Conservation (phyloP, 2,797 vertebrate species). For the Otolemur crassicaudatus region DNA sequence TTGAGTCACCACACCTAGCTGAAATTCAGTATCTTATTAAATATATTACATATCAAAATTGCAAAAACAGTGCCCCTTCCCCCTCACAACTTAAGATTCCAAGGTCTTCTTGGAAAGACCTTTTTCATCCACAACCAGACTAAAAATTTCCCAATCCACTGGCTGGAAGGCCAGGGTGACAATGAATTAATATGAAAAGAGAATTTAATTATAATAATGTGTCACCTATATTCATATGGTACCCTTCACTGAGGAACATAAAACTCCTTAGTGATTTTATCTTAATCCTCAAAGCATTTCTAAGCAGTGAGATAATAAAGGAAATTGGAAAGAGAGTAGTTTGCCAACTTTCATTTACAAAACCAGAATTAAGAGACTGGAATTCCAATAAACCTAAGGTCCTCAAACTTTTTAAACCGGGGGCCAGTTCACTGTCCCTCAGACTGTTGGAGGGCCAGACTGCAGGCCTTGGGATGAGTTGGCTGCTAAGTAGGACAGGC, state of each 20-base stretch:
- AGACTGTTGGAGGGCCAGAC: no score
- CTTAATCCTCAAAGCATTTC: constrained; percentile 40
- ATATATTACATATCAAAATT: not conserved
- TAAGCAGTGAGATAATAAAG: constrained; percentile 11
- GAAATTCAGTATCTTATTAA: constrained; percentile 1
- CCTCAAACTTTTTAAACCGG: no score
- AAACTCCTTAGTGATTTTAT: constrained; percentile 38
- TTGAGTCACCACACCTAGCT: no score
- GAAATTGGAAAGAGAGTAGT: constrained; percentile 22
- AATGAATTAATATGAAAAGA: not conserved
- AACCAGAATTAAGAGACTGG: not conserved
- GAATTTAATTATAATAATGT: constrained; percentile 22
- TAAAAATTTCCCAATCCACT: constrained; percentile 24
- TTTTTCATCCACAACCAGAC: not conserved
- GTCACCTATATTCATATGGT: not conserved
- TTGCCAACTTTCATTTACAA: constrained; percentile 47
- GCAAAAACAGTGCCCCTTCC: not conserved
- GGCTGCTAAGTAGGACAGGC: no score
- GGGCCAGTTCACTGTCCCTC: no score
- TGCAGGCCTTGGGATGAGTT: no score
- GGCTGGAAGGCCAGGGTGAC: not conserved
- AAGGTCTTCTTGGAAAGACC: not conserved
- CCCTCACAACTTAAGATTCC: constrained; percentile 3
- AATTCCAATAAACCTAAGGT: not conserved
- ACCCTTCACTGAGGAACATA: constrained; percentile 53